Evolutionary conservation across 2,113 vertebrate genomes (phyloP).

Genomic region (Cynoglossus semilaevis): DNA sequence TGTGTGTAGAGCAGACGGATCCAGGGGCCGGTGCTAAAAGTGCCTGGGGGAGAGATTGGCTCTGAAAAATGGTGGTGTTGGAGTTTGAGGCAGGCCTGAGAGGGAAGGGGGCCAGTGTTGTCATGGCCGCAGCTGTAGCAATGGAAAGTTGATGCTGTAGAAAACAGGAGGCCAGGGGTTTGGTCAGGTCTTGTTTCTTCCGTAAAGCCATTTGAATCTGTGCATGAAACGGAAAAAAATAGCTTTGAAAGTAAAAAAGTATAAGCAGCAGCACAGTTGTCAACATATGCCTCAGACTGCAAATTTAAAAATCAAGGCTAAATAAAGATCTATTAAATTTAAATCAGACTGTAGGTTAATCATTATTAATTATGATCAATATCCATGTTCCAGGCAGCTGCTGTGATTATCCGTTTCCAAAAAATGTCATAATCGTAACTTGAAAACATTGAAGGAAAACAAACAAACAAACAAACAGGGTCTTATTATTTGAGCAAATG

Average conservation of each 20-base stretch:
- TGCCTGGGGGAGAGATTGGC: constrained; percentile 84
- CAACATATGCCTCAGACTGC: too few species aligned
- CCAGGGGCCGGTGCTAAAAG: constrained; percentile 86
- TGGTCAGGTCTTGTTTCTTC: constrained; percentile 83
- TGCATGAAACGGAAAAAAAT: constrained; percentile 21
- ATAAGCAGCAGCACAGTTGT: too few species aligned
- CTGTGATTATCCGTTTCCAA: too few species aligned
- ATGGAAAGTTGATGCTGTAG: constrained; percentile 67
- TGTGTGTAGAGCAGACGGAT: constrained; percentile 88
- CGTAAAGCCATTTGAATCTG: constrained; percentile 86
- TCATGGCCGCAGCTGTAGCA: constrained; percentile 75
- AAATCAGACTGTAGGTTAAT: too few species aligned
- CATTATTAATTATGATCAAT: too few species aligned
- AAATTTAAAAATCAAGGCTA: too few species aligned
- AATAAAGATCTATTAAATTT: too few species aligned
- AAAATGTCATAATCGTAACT: too few species aligned
- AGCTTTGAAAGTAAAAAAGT: neutral
- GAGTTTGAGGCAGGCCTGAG: constrained; percentile 78
- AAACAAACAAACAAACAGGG: too few species aligned
- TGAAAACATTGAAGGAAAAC: too few species aligned
- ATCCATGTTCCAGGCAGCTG: too few species aligned
- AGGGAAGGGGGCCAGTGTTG: constrained; percentile 82
- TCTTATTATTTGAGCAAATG: too few species aligned
- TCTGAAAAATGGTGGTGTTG: constrained; percentile 84
- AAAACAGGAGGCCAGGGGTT: constrained; percentile 80